These are phyloP conservation scores for Calliphora vicina DNA, from an alignment of 1,140 invertebrate genomes.

Conservation along the genomic window DNA sequence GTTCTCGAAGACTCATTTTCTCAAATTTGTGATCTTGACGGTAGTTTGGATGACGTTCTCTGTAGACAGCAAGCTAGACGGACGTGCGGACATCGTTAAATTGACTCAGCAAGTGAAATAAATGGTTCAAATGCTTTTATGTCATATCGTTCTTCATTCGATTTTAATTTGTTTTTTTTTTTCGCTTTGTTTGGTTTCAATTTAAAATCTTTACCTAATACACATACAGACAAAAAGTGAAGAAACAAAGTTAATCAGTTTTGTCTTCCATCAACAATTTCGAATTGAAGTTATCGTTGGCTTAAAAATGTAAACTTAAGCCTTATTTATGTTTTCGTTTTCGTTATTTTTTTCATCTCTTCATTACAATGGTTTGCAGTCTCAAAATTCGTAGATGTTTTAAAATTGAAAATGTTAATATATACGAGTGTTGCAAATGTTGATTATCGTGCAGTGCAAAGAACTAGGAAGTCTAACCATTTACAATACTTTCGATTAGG, in stretches of 20 bases:
- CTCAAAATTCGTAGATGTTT: background rate
- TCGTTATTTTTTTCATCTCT: background rate
- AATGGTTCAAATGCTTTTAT: no score
- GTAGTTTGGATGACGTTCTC: no score
- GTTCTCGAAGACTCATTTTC: no score
- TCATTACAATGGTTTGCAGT: background rate
- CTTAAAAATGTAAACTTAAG: slow-evolving; percentile 1
- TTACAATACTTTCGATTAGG: background rate
- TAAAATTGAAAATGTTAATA: background rate
- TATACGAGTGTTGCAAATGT: background rate
- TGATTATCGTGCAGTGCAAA: background rate
- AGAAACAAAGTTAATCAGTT: background rate
- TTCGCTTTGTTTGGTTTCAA: background rate
- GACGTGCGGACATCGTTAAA: no score
- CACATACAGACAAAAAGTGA: background rate
- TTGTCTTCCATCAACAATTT: background rate
- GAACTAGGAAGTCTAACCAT: no score
- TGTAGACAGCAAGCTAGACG: no score
- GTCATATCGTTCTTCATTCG: no score
- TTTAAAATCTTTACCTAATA: background rate
- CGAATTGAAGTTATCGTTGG: background rate
- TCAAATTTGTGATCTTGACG: no score
- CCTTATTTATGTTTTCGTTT: background rate
- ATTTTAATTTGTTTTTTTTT: no score
- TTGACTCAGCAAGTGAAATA: no score